Evolutionary conservation across 1,140 invertebrate species (phyloP), one percentile per base, ranked within the genome.

Genomic region (Drosophila subpulchrella): DNA sequence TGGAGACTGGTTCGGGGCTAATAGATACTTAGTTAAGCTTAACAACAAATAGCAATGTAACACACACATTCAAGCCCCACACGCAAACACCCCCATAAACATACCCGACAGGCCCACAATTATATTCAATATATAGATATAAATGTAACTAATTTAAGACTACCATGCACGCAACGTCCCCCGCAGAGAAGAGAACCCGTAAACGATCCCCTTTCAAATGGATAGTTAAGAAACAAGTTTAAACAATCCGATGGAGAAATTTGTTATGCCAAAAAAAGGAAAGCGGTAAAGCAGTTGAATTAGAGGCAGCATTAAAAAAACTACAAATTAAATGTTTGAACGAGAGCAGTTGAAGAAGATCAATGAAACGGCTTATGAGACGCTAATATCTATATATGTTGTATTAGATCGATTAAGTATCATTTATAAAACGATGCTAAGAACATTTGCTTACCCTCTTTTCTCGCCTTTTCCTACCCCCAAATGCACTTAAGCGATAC

Each of bases 381-480:
- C 82, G 82, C 82, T 85, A 85, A 86, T 85, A 85, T 88, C 70
- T 78, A 78, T 81, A 81, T 74, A 78, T 86, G 74, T 85, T 88
- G 75, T 88, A 82, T 75, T 84, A 85, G 57, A 86, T 67, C 50
- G 50, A 72, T 88, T 88, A 88, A 68, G 65, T 82, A 82, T 61
- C 57, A 71, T 81, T 78, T 73, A 50, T 68, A 24, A 71, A 71
- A 68, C 48, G 57, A 63, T 85, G 77, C 73, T 77, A 77, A 78
- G 63, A 59, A 58, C 54, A 53, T 70, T 81, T 67, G 62, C 59
- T 53, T 78, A 75, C 48, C 50, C 51, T 58, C 38, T 56, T 81
- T 46, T 59, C 36, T 48, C 58, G 39, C 13, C 42, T 11, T 41
- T 39, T 57, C 54, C 27, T 30, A 20, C 42, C 15, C 57, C 36